Evolutionary conservation across 2,888 invertebrate genomes (phyloP).

Genomic region (Pardosa pseudoannulata): DNA sequence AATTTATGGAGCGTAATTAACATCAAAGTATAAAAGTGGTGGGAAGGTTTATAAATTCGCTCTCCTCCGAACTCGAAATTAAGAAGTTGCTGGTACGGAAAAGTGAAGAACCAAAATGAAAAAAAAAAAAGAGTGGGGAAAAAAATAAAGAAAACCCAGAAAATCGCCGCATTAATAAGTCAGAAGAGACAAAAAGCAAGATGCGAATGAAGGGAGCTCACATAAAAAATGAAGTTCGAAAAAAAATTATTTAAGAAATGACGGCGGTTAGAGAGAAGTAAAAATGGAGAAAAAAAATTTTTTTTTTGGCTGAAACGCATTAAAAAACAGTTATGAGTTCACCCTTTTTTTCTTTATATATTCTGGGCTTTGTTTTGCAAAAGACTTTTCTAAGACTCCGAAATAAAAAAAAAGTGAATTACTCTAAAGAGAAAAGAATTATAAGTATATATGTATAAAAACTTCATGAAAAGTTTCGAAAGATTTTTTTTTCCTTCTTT

Average conservation of each 20-base stretch:
- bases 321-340: slow-evolving; percentile 72
- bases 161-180: slow-evolving; percentile 70
- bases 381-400: slow-evolving; percentile 56
- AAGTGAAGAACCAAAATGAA: slow-evolving; percentile 50
- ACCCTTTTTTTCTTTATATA: slow-evolving; percentile 34
- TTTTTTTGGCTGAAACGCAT: slow-evolving; percentile 53
- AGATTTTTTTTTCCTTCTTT: slow-evolving; percentile 23
- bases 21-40: slow-evolving; percentile 71
- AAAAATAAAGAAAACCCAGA: slow-evolving; percentile 36
- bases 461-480: slow-evolving; percentile 60
- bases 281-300: slow-evolving; percentile 13
- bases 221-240: slow-evolving; percentile 1
- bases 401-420: slow-evolving; percentile 25
- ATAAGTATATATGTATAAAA: slow-evolving; percentile 59
- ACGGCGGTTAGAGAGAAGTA: background rate
- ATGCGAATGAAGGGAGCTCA: slow-evolving; percentile 32
- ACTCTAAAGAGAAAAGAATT: slow-evolving; percentile 38
- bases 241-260: slow-evolving; percentile 40
- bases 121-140: slow-evolving; percentile 21
- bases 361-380: slow-evolving; percentile 51
- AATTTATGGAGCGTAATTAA: slow-evolving; percentile 71
- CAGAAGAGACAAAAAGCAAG: slow-evolving; percentile 66
- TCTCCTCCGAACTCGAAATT: slow-evolving; percentile 47
- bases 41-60: slow-evolving; percentile 67
- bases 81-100: slow-evolving; percentile 66